Evolutionary conservation across 2,888 invertebrate genomes (phyloP), one percentile per base, ranked within the genome.

Genomic region (Hyles lineata): DNA sequence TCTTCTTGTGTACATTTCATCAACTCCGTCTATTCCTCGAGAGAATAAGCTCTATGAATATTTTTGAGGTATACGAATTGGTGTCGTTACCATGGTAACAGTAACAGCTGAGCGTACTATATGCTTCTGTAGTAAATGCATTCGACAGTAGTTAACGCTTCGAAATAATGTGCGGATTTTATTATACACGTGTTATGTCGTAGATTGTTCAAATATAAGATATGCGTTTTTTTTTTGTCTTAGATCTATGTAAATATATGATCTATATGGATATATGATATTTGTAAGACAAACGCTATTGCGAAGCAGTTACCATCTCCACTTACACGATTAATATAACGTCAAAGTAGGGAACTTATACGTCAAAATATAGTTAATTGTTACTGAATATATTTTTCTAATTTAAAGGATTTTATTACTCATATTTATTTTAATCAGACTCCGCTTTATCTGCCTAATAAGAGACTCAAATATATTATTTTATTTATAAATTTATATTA

Each of bases 41-140:
- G 89, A 88, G 88, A 87, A 85, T 87, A 84, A 83, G 81, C 82
- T 83, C 87, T 88, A 90, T 90, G 91, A 91, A 92, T 92, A 91
- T 89, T 89, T 83, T 91, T 86, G 84, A 84, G 86, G 81, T 85
- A 87, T 83, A 87, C 82, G 82, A 88, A 88, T 90, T 87, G 87
- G 79, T 85, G 83, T 81, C 83, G 80, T 83, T 83, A 84, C 82
- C 80, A 79, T 32, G 55, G 69, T n/a, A 50, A 50, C 23, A 69
- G 69, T n/a, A 50, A 50, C 23, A 69, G 23, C 50, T 52, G 43
- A 17, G 7, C 21, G 43, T 50, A 19, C 69, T 50, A 15, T 23
- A 61, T 21, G 8, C n/a, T 15, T 21, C 67, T 67, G 43, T 50
- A 25, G 15, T 69, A 43, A 67, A 50, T 50, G 21, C 58, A 70